Base-by-base conservation (phyloP, 2,113 vertebrate genomes). In the Chroicocephalus ridibundus region DNA sequence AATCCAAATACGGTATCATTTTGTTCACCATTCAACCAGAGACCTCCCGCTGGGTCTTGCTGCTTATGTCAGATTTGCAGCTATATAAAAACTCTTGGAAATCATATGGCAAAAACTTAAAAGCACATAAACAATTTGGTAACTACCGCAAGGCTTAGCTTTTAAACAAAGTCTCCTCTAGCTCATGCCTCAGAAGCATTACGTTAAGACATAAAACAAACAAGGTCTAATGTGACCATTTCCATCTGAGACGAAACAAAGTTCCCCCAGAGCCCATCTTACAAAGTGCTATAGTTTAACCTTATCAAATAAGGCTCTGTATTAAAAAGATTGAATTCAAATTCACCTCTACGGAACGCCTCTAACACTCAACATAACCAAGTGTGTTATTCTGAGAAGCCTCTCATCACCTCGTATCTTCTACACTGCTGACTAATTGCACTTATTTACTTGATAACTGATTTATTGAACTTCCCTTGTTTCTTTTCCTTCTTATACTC, bases 31-130 rank as follows among this genome's bases (percentile, higher is more conserved):
- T 83, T 92, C 84, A 88, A 71, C 57, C 70, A 76, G 70, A 72
- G 57, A 93, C 32, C 21, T 84, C 61, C 69, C 84, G 52, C 74
- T 85, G n/a, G 49, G 27, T 49, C 57, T 87, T 78, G 40, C 74
- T 79, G 77, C 58, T 93, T 82, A 38, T 70, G 49, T 60, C 77
- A 95, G 61, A 91, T 93, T 86, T 78, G 49, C 72, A 89, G 81
- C 62, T 89, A 57, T 62, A 57, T 46, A 93, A 92, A 77, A 81
- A 44, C n/a, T 84, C 77, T 31, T 52, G 10, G 60, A 92, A 94
- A 61, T 88, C 55, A 68, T 6, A 65, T 3, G 4, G 34, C 10
- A 5, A 89, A 78, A 87, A 64, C 84, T 66, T 71, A 18, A 55
- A 75, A 70, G 72, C 54, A 75, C 34, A 55, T 70, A 84, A 90